Percentiles rank a stretch among this genome's conserved stretches.
These are phyloP conservation scores for Oasisia sp. DNA, from an alignment of 2,888 invertebrate genomes.

Conservation along the genomic window DNA sequence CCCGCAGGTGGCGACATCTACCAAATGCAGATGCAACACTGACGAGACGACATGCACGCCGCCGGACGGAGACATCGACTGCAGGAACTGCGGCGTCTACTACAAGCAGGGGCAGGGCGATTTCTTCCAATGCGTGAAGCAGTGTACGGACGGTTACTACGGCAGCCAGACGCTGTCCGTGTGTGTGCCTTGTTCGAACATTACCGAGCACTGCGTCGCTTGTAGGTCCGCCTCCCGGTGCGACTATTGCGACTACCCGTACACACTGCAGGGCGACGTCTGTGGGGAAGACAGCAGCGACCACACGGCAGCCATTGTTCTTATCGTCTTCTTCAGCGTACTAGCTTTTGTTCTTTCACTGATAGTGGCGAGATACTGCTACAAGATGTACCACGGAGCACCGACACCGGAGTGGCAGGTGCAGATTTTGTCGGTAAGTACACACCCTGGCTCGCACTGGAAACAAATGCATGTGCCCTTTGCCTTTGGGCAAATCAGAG, in stretches of 20 bases:
- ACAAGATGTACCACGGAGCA: neutral
- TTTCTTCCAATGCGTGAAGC: conserved; percentile 1
- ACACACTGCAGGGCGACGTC: neutral
- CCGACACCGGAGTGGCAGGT: neutral
- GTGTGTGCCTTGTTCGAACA: conserved; percentile 13
- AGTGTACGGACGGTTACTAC: neutral
- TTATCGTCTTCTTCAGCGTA: neutral
- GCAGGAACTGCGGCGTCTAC: neutral
- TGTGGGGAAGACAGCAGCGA: neutral
- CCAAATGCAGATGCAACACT: neutral
- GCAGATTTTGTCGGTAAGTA: neutral
- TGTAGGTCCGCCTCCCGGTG: neutral
- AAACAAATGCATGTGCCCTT: too few species aligned
- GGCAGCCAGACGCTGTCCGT: neutral
- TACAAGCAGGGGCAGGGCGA: neutral
- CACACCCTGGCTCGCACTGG: neutral
- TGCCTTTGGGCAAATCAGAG: too few species aligned
- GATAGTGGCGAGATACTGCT: neutral
- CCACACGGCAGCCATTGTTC: neutral
- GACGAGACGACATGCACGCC: neutral
- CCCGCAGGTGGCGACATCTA: neutral
- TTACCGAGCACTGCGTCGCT: neutral
- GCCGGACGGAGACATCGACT: neutral
- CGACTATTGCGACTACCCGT: neutral
- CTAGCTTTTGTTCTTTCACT: neutral